Evolutionary conservation across 2,797 vertebrate species (phyloP).

Genomic region (Catharus ustulatus): DNA sequence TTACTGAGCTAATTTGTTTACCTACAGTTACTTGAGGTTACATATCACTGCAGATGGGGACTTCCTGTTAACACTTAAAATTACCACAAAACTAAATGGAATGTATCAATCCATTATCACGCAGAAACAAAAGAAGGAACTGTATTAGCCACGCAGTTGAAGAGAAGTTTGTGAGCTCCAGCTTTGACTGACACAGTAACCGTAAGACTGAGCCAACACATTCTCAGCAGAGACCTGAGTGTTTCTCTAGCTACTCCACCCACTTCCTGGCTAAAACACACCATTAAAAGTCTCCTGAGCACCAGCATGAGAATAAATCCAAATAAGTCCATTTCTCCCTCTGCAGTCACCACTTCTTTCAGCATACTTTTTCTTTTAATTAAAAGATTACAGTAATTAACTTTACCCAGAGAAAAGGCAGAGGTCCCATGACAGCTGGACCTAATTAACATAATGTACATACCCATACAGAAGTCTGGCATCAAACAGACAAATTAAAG

Average conservation of each 20-base stretch:
- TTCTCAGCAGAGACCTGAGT: not conserved
- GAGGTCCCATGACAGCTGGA: not conserved
- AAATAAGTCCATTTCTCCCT: rapidly evolving
- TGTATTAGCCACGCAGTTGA: not conserved
- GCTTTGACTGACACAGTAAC: not conserved
- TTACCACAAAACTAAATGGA: not conserved
- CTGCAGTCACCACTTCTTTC: not conserved
- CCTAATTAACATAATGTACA: not conserved
- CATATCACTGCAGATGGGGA: not conserved
- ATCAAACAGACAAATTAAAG: not conserved
- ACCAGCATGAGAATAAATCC: not conserved
- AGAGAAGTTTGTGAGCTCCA: not conserved
- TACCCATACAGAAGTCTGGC: not conserved
- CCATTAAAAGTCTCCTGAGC: not conserved
- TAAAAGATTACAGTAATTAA: not conserved
- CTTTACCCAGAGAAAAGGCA: not conserved
- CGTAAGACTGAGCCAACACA: not conserved
- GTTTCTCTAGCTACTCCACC: not conserved
- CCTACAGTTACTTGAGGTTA: not conserved
- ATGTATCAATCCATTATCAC: not conserved
- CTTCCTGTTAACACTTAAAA: not conserved
- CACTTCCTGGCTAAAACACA: not conserved
- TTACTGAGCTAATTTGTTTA: not conserved
- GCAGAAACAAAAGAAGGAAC: not conserved
- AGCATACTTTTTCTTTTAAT: not conserved